Evolutionary conservation across 2,888 invertebrate genomes (phyloP), one percentile per base, ranked within the genome.

Genomic region (Malacosoma neustria): DNA sequence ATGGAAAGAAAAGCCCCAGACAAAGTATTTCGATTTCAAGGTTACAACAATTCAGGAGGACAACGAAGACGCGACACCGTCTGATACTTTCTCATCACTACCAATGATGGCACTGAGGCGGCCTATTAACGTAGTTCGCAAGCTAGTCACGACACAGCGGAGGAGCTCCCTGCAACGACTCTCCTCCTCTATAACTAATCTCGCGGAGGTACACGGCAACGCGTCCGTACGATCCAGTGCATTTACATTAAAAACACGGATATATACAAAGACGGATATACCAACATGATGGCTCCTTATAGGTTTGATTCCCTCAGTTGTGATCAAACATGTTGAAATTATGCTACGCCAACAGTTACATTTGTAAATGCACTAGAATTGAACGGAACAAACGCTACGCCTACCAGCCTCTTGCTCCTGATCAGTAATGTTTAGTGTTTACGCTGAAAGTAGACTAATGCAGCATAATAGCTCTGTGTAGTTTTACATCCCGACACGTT

Each of bases 81-180:
- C 71, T 40, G 80, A 81, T 35, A 63, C 73, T 44, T 74, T 72
- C 70, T 51, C 68, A 46, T 69, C 70, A 54, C 76, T 74, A 58
- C 67, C 76, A 46, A 66, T 81, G 65, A 64, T 79, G 57, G 72
- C 73, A 45, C 63, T 86, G 57, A 72, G 72, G 61, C 64, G 73
- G 66, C 86, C 86, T 32, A 69, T 87, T 54, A 76, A 72, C 57
- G 84, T 77, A 67, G 84, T 86, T 58, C 80, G 86, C 68, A 85
- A 82, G 72, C 80, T 87, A 62, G 84, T 86, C 61, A 72, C 76
- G 43, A 72, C 80, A 47, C 85, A 80, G 47, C 77, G 84, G 57
- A 76, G 81, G 72, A 72, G 68, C 49, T 85, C 80, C 46, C 70
- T 84, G 62, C 85, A 86, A 54, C 72, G 80, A 52, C 75, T 82